These are phyloP conservation scores for Spea multiplicata DNA, from an alignment of 2,113 vertebrate species.

Conservation along the genomic window DNA sequence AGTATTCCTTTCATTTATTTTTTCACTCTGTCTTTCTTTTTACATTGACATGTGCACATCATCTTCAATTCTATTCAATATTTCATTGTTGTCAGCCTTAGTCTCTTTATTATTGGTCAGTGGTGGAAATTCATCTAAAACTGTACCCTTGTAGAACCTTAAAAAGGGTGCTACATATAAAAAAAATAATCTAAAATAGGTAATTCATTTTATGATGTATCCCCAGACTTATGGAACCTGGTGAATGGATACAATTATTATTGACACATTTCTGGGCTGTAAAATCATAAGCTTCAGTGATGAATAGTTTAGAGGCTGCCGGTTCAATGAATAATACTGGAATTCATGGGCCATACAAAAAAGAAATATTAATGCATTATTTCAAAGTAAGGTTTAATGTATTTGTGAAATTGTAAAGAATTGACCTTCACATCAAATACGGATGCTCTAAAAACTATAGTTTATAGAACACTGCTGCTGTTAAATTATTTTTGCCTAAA, in stretches of 20 bases:
- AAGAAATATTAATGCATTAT: constrained; percentile 70
- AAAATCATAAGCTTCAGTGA: constrained; percentile 58
- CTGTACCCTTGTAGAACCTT: constrained; percentile 6
- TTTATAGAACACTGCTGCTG: constrained; percentile 64
- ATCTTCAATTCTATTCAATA: not conserved
- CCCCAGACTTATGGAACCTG: constrained; percentile 37
- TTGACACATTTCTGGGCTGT: constrained; percentile 61
- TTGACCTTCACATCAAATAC: constrained; percentile 68
- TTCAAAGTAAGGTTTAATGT: constrained; percentile 71
- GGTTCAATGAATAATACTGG: constrained; percentile 65
- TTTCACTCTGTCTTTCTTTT: too few species aligned
- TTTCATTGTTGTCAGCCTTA: constrained; percentile 4
- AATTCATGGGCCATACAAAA: constrained; percentile 65
- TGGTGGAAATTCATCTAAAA: constrained; percentile 3
- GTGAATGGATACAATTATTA: constrained; percentile 51
- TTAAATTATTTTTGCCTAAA: constrained; percentile 51
- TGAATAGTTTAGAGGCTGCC: constrained; percentile 62
- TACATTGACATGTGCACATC: too few species aligned
- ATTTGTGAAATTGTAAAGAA: constrained; percentile 67
- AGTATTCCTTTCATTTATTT: too few species aligned
- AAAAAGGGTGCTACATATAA: constrained; percentile 5
- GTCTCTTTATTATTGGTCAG: constrained; percentile 6
- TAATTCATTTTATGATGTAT: constrained; percentile 40
- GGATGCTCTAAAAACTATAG: constrained; percentile 61
- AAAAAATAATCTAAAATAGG: constrained; percentile 20